Conservation (phyloP, 2,888 invertebrate genomes). For the Leucophenga montana region DNA sequence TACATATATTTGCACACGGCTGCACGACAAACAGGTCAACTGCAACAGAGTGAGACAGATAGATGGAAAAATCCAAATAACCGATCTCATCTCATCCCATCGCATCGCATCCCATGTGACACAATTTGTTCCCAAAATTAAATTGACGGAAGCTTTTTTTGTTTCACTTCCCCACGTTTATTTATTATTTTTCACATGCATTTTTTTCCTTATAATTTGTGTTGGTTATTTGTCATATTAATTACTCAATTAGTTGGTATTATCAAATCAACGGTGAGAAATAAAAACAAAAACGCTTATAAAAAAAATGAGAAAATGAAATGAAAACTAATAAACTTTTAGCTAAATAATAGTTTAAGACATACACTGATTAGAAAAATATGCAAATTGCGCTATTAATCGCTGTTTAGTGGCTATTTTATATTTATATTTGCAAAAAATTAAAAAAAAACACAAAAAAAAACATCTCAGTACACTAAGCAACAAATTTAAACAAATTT, state of each 20-base stretch:
- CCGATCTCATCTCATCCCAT: too few species aligned
- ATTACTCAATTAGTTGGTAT: conserved; percentile 45
- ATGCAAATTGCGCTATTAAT: conserved; percentile 11
- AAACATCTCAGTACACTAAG: not conserved
- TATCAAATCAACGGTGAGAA: not conserved
- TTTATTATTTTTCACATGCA: not conserved
- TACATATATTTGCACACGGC: conserved; percentile 14
- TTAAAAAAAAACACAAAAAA: not conserved
- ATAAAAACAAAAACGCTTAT: too few species aligned
- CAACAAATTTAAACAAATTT: too few species aligned
- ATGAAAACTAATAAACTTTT: too few species aligned
- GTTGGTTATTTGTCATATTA: conserved; percentile 33
- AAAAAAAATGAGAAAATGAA: too few species aligned
- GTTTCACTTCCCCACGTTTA: not conserved
- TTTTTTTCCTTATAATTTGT: not conserved
- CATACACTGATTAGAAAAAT: conserved; percentile 1
- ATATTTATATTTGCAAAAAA: not conserved
- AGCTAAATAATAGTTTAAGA: not conserved
- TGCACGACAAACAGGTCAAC: too few species aligned
- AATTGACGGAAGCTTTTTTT: conserved; percentile 39
- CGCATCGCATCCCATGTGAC: not conserved
- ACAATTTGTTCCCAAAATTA: conserved; percentile 21
- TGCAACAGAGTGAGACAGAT: conserved; percentile 31
- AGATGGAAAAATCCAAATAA: conserved; percentile 27
- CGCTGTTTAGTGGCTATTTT: not conserved